A percentile compares a stretch with the other conserved stretches of the same genome.
phyloP scores from a whole-genome alignment of 1,140 invertebrate genomes.

The Oryctes rhinoceros region DNA sequence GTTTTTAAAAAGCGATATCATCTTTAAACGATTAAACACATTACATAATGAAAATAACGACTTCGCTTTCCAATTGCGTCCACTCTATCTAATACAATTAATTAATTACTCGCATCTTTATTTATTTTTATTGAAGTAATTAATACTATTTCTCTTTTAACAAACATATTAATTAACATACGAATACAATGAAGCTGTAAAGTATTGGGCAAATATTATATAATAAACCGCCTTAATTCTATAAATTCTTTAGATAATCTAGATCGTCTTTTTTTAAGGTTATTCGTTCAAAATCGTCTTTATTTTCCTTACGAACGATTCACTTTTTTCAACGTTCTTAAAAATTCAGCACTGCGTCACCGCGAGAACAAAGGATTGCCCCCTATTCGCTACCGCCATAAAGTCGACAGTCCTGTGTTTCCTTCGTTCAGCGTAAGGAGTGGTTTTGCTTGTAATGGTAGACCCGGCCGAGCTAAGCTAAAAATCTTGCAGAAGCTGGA shows the following conservation, averaged over 20 bases:
- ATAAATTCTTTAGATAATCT: not conserved
- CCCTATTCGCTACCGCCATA: slow-evolving; percentile 48
- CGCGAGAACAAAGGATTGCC: slow-evolving; percentile 51
- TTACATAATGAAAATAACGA: slow-evolving; percentile 45
- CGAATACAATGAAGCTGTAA: too few species aligned
- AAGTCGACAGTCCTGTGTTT: slow-evolving; percentile 52
- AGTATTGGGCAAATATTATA: not conserved
- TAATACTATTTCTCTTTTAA: not conserved
- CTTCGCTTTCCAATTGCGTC: slow-evolving; percentile 9
- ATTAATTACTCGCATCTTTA: not conserved
- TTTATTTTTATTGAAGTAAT: not conserved
- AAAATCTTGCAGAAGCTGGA: slow-evolving; percentile 58
- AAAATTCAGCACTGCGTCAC: slow-evolving; percentile 38
- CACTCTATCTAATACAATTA: slow-evolving; percentile 11
- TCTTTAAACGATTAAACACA: slow-evolving; percentile 56
- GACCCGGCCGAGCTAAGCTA: slow-evolving; percentile 59
- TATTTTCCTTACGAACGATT: not conserved
- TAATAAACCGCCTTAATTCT: not conserved
- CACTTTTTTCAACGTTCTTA: slow-evolving; percentile 19
- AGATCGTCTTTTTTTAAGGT: not conserved
- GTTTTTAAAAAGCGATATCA: slow-evolving; percentile 56
- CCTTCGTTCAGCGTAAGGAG: slow-evolving; percentile 57
- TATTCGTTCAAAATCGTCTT: not conserved
- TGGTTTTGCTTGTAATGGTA: slow-evolving; percentile 56
- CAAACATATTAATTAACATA: too few species aligned